Conservation (phyloP, 2,797 vertebrate genomes). For the Discoglossus pictus region DNA sequence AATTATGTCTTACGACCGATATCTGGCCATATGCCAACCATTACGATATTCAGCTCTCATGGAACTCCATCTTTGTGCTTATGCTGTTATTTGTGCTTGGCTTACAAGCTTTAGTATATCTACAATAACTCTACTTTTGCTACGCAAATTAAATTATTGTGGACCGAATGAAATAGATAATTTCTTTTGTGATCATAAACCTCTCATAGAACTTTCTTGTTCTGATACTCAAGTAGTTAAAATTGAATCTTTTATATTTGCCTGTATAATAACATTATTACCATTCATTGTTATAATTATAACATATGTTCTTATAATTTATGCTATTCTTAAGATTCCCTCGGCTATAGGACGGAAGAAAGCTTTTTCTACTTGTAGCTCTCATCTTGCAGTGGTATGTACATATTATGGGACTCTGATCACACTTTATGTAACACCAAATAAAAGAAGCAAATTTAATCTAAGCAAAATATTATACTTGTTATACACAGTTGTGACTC, state of each 20-base stretch:
- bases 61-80: neutral
- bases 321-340: slow-evolving; percentile 39
- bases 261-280: slow-evolving; percentile 23
- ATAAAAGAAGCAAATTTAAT: slow-evolving; percentile 27
- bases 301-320: slow-evolving; percentile 35
- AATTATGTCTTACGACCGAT: slow-evolving; percentile 48
- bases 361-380: slow-evolving; percentile 50
- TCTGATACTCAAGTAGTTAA: slow-evolving; percentile 28
- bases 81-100: slow-evolving; percentile 18
- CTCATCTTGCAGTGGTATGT: slow-evolving; percentile 47
- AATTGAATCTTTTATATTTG: slow-evolving; percentile 34
- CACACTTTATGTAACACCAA: slow-evolving; percentile 41
- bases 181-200: slow-evolving; percentile 47
- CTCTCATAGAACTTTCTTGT: slow-evolving; percentile 43
- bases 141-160: slow-evolving; percentile 30
- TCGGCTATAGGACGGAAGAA: slow-evolving; percentile 41
- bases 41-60: slow-evolving; percentile 32
- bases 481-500: slow-evolving; percentile 49
- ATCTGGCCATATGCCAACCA: slow-evolving; percentile 42
- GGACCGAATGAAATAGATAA: slow-evolving; percentile 40
- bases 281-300: slow-evolving; percentile 37
- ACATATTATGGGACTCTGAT: slow-evolving; percentile 52
- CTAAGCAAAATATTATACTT: slow-evolving; percentile 54
- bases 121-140: slow-evolving; percentile 30
- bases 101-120: slow-evolving; percentile 29